These are phyloP conservation scores for Psittacara wagleri DNA, from an alignment of 2,113 vertebrate species.

Conservation along the genomic window DNA sequence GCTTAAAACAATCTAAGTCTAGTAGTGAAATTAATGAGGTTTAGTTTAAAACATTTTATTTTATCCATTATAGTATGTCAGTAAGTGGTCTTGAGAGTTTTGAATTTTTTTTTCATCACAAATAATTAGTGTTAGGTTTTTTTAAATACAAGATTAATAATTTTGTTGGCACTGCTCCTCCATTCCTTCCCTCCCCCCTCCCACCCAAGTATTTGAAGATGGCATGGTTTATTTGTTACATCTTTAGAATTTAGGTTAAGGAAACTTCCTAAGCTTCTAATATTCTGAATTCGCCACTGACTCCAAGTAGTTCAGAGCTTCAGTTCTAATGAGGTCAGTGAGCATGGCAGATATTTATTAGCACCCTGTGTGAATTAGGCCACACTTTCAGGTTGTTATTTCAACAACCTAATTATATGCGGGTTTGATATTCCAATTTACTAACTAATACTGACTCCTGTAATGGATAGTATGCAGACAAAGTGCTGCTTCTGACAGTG, in stretches of 20 bases:
- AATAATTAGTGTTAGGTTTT: not conserved
- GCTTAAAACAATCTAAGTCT: not conserved
- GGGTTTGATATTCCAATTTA: constrained; percentile 50
- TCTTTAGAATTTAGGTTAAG: constrained; percentile 34
- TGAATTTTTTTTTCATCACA: not conserved
- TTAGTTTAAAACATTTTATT: not conserved
- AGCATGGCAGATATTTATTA: constrained; percentile 52
- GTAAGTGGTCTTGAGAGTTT: not conserved
- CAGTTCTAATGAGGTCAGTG: constrained; percentile 48
- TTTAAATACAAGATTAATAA: not conserved
- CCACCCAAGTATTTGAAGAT: not conserved
- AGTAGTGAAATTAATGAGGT: not conserved
- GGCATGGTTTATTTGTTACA: not conserved
- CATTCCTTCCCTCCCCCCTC: not conserved
- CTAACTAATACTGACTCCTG: constrained; percentile 35
- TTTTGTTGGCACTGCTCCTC: not conserved
- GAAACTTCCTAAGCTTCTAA: constrained; percentile 18
- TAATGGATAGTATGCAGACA: constrained; percentile 1
- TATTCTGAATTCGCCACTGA: constrained; percentile 5
- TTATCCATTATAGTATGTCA: not conserved
- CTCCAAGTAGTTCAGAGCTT: constrained; percentile 36
- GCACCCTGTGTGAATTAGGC: constrained; percentile 45
- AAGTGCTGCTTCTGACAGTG: constrained; percentile 38
- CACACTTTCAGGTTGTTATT: constrained; percentile 46
- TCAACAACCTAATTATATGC: constrained; percentile 59